Base-by-base conservation (phyloP, 1,140 invertebrate species). In the Drosophila jambulina region DNA sequence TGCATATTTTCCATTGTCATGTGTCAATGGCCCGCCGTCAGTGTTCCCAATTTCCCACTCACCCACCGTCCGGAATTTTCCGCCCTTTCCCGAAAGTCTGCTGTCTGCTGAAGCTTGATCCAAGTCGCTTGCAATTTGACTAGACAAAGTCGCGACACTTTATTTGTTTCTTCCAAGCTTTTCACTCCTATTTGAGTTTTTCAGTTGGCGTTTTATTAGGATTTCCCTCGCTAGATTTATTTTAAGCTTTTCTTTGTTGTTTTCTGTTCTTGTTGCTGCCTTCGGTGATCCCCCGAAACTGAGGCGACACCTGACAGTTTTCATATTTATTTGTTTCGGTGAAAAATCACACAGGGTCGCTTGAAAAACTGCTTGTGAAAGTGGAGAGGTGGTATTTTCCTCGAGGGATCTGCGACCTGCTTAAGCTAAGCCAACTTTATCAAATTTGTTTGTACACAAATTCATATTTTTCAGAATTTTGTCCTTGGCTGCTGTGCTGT, bases 381-480 rank as follows among this genome's bases (percentile, higher is more conserved):
- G 53, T 27, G 27, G 34, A 15, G 48, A 10, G 1, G 6, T 3
- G 5, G 19, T n/a, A 12, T 32, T 43, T 59, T 13, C 23, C 36
- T 38, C 36, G 42, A 25, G 59, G 65, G 71, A 36, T 36, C n/a
- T 4, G 36, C 34, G n/a, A 29, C 64, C 51, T 65, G 45, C 53
- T 43, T 43, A 57, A 58, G 51, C 49, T 59, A 81, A 80, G 65
- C 29, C 53, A 81, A 81, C 64, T 81, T 81, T 82, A 78, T 74
- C 80, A 82, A 82, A 74, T 82, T 82, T 78, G 82, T 82, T 82
- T 82, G 76, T 82, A 63, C 54, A 81, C 19, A 67, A 67, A 68
- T 56, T 82, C 68, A 68, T 74, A 82, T 82, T 68, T 82, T 67
- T 72, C 48, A 54, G 40, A 59, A 51, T 62, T 72, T 64, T 54